Conservation (phyloP, 2,113 vertebrate species). For the Illadopsis cleaveri region DNA sequence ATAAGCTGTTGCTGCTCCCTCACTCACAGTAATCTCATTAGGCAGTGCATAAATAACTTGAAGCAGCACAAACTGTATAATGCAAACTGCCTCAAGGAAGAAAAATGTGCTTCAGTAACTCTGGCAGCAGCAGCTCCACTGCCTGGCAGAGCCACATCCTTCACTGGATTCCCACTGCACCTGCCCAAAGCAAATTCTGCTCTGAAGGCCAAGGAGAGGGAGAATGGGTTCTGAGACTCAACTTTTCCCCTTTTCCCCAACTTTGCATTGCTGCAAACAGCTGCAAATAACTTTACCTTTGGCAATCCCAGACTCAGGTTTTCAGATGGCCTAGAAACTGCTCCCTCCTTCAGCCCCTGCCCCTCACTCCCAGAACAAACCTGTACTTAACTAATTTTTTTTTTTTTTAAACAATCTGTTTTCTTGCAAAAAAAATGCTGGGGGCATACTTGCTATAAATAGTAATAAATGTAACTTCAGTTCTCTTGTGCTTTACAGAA, state of each 20-base stretch:
- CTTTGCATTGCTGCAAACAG: not conserved
- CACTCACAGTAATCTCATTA: not conserved
- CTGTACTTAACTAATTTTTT: not conserved
- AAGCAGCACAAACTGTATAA: not conserved
- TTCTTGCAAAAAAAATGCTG: not conserved
- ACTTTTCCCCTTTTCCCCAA: not conserved
- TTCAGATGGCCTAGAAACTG: not conserved
- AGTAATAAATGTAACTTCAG: not conserved
- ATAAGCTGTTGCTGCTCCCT: not conserved
- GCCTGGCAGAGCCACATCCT: rapidly evolving
- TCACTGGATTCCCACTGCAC: not conserved
- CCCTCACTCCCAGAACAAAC: not conserved
- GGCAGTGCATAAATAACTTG: not conserved
- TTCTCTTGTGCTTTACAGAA: not conserved
- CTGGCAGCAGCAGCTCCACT: not conserved
- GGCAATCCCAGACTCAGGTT: not conserved
- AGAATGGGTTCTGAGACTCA: not conserved
- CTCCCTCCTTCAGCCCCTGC: not conserved
- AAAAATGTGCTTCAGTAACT: not conserved
- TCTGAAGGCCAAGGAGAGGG: not conserved
- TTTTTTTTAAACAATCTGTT: not conserved
- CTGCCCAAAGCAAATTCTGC: not conserved
- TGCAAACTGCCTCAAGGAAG: not conserved
- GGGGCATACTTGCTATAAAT: not conserved
- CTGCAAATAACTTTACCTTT: not conserved